phyloP scores from a whole-genome alignment of 2,888 invertebrate species.

The Osedax fenrisi region DNA sequence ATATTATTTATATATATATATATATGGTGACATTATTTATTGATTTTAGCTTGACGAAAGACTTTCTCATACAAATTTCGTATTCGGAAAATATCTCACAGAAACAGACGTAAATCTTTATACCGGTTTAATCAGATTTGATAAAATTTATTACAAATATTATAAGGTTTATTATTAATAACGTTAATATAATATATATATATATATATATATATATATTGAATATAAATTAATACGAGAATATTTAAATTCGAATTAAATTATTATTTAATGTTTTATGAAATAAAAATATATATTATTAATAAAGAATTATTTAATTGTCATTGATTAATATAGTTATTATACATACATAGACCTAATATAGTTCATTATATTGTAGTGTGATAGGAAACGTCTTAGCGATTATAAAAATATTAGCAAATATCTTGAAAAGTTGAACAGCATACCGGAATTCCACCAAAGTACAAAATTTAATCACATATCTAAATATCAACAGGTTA shows the following conservation, averaged over 20 bases:
- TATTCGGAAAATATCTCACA: constrained; percentile 42
- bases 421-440: not conserved
- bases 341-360: too few species aligned
- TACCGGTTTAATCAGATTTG: constrained; percentile 45
- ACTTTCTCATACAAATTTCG: constrained; percentile 40
- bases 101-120: constrained; percentile 47
- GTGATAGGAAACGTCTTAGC: not conserved
- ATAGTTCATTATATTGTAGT: not conserved
- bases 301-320: too few species aligned
- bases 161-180: constrained; percentile 41
- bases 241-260: not conserved
- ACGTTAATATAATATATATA: too few species aligned
- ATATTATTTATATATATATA: not conserved
- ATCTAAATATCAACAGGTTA: not conserved
- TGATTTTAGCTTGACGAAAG: constrained; percentile 41
- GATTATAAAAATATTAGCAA: not conserved
- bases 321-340: too few species aligned
- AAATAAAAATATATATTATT: too few species aligned
- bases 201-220: too few species aligned
- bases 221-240: too few species aligned
- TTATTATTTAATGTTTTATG: too few species aligned
- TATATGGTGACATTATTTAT: not conserved
- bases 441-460: not conserved
- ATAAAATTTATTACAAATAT: constrained; percentile 44
- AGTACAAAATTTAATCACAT: not conserved